Evolutionary conservation across 1,140 invertebrate species (phyloP).

Genomic region (Teleopsis dalmanni): DNA sequence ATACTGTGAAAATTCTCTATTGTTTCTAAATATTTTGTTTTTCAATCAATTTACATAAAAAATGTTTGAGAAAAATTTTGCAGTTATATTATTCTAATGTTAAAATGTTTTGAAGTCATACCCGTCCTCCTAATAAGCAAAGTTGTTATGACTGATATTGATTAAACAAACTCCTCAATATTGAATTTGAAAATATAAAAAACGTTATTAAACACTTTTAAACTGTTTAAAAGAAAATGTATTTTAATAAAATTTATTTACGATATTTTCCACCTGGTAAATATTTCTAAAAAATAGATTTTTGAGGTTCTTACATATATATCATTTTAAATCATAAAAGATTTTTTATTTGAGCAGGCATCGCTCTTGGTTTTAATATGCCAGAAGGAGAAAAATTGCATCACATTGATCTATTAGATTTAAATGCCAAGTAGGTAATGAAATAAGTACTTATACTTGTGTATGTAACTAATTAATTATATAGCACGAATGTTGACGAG

Average conservation of each 20-base stretch:
- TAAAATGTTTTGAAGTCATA: no score
- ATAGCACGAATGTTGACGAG: not conserved
- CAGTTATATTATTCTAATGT: no score
- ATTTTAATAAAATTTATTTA: slow-evolving; percentile 56
- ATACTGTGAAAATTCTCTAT: no score
- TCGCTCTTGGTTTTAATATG: slow-evolving; percentile 46
- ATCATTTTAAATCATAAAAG: not conserved
- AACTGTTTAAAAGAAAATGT: slow-evolving; percentile 45
- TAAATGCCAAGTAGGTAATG: slow-evolving; percentile 48
- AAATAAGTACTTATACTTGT: no score
- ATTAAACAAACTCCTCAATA: no score
- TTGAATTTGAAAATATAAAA: no score
- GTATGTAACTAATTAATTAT: not conserved
- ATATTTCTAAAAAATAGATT: not conserved
- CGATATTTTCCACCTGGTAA: slow-evolving; percentile 61
- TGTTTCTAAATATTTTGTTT: no score
- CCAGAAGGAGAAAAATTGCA: slow-evolving; percentile 40
- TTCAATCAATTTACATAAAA: no score
- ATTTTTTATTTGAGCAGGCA: slow-evolving; percentile 19
- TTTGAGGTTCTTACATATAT: not conserved
- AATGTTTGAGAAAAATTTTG: no score
- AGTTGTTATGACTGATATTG: no score
- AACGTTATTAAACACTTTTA: no score
- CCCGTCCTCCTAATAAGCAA: no score
- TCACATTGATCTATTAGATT: slow-evolving; percentile 57